Percentiles rank a stretch among this genome's conserved stretches.
Conservation (phyloP, 2,797 vertebrate species). For the Discoglossus pictus region DNA sequence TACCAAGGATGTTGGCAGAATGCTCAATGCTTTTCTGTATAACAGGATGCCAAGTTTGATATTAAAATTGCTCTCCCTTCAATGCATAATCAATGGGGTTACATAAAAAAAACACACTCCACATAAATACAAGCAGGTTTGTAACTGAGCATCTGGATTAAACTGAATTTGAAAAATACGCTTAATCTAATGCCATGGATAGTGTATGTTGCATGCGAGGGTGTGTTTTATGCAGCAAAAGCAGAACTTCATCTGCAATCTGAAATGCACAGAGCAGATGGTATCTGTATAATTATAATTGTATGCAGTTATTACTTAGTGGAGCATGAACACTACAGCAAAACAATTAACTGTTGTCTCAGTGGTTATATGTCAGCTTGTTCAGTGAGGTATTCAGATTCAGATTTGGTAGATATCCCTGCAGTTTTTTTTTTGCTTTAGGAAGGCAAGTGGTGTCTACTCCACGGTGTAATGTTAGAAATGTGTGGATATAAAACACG, state of each 20-base stretch:
- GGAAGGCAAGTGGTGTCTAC: background rate
- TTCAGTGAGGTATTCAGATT: background rate
- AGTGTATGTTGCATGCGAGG: background rate
- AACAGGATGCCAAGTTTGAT: conserved; percentile 30
- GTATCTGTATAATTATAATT: conserved; percentile 24
- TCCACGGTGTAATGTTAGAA: too few species aligned
- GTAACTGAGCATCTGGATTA: background rate
- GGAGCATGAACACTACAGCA: conserved; percentile 25
- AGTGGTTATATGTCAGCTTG: background rate
- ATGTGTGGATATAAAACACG: too few species aligned
- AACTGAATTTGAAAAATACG: background rate
- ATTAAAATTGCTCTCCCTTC: conserved; percentile 14
- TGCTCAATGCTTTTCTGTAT: conserved; percentile 20
- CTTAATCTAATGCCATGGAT: conserved; percentile 10
- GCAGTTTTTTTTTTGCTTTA: background rate
- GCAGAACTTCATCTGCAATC: conserved; percentile 4
- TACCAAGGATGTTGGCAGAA: conserved; percentile 26
- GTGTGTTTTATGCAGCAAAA: conserved; percentile 1
- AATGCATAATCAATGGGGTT: conserved; percentile 25
- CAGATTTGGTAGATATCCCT: background rate
- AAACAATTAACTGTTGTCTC: conserved; percentile 12
- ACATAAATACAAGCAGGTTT: background rate
- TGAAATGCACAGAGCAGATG: conserved; percentile 8
- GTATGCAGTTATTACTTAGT: conserved; percentile 29
- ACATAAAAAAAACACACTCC: conserved; percentile 11